Evolutionary conservation across 2,797 vertebrate species (phyloP).

Genomic region (Myotis findleyi): DNA sequence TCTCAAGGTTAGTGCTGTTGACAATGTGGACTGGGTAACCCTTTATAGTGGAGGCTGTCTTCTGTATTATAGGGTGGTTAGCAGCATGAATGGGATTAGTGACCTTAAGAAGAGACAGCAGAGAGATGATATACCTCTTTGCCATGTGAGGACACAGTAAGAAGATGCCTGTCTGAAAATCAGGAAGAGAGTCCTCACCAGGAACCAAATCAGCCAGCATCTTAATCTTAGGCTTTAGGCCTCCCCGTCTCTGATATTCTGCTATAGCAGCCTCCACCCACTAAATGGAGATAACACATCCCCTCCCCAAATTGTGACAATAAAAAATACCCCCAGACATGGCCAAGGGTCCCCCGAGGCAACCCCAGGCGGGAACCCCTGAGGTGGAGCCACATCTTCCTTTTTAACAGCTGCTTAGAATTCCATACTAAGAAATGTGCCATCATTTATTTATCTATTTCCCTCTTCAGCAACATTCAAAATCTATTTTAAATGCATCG

Average conservation of each 20-base stretch:
- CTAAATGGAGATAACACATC: background rate
- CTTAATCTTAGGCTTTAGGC: background rate
- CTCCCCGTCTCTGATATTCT: too few species aligned
- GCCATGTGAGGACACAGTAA: background rate
- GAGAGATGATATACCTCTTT: background rate
- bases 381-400: background rate
- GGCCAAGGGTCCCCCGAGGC: too few species aligned
- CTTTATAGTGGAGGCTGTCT: background rate
- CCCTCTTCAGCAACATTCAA: background rate
- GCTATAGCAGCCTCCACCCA: background rate
- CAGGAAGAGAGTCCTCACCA: background rate
- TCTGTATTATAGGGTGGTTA: background rate
- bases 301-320: background rate
- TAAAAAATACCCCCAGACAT: background rate
- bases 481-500: background rate
- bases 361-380: background rate
- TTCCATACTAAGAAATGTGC: background rate
- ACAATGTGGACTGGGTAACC: background rate
- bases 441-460: background rate
- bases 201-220: background rate
- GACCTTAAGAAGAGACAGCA: background rate
- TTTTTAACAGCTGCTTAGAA: background rate
- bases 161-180: background rate
- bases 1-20: background rate
- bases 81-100: background rate